Conservation (phyloP, 2,888 invertebrate genomes). For the Sclerodermus sp. region DNA sequence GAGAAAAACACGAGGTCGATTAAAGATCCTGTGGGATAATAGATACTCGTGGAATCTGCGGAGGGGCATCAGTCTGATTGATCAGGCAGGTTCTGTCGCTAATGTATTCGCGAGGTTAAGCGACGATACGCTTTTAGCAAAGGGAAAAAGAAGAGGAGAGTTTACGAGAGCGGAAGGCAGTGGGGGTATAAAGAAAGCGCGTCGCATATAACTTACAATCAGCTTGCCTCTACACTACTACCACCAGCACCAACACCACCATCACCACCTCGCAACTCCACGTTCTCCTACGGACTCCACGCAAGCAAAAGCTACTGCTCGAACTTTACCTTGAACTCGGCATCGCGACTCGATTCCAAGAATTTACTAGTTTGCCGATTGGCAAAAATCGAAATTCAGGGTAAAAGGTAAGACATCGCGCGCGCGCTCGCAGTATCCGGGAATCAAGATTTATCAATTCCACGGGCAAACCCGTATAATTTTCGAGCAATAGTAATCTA, state of each 20-base stretch:
- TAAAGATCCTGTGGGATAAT: too few relatives aligned
- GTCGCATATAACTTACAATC: conserved; percentile 58
- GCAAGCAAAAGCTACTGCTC: conserved; percentile 26
- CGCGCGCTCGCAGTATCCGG: too few relatives aligned
- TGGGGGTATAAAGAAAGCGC: conserved; percentile 55
- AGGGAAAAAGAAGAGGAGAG: conserved; percentile 28
- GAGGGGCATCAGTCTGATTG: too few relatives aligned
- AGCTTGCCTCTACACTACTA: conserved; percentile 45
- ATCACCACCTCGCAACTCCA: conserved; percentile 22
- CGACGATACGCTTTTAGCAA: conserved; percentile 37
- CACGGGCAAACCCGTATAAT: too few relatives aligned
- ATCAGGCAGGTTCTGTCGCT: too few relatives aligned
- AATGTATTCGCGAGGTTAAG: conserved; percentile 16
- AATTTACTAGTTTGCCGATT: too few relatives aligned
- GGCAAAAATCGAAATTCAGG: too few relatives aligned
- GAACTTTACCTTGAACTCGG: conserved; percentile 37
- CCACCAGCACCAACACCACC: conserved; percentile 35
- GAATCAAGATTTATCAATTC: too few relatives aligned
- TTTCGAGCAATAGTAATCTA: too few relatives aligned
- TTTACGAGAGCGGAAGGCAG: conserved; percentile 57
- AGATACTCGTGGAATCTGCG: too few relatives aligned
- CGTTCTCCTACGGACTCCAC: conserved; percentile 18
- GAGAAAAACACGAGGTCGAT: too few relatives aligned
- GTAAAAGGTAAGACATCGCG: too few relatives aligned
- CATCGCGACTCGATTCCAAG: not conserved